phyloP scores from a whole-genome alignment of 2,888 invertebrate species.

The Ennomos quercinarius region DNA sequence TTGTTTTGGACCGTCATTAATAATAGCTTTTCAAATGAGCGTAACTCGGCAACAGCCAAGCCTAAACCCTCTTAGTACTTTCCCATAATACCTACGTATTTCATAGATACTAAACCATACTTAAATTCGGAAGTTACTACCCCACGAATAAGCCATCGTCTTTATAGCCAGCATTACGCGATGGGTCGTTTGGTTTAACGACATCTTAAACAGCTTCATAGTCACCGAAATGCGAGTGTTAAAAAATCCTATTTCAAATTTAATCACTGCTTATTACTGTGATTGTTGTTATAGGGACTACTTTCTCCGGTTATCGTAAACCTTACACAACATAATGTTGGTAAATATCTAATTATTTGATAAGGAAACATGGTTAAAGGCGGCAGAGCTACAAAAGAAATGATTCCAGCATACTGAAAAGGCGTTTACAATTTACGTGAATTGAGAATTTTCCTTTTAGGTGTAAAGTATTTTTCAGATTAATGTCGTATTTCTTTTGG shows the following conservation, averaged over 20 bases:
- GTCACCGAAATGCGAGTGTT: slow-evolving; percentile 30
- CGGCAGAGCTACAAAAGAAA: neutral
- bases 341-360: slow-evolving; percentile 4
- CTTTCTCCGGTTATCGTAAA: slow-evolving; percentile 5
- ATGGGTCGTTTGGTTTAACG: slow-evolving; percentile 39
- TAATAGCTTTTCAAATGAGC: no score
- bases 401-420: neutral
- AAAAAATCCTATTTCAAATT: slow-evolving; percentile 31
- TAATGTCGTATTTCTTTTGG: no score
- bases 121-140: slow-evolving; percentile 31
- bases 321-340: neutral
- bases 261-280: slow-evolving; percentile 23
- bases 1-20: no score
- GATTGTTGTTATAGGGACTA: slow-evolving; percentile 9
- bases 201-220: slow-evolving; percentile 37
- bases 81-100: slow-evolving; percentile 9
- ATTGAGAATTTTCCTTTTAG: no score
- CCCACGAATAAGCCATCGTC: slow-evolving; percentile 38
- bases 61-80: slow-evolving; percentile 2
- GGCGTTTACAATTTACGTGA: no score
- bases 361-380: neutral
- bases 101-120: slow-evolving; percentile 26
- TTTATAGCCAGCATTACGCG: slow-evolving; percentile 36
- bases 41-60: neutral
- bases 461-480: no score